These are phyloP conservation scores for Pycnonotus jocosus DNA, from an alignment of 2,113 vertebrate species.

Conservation along the genomic window DNA sequence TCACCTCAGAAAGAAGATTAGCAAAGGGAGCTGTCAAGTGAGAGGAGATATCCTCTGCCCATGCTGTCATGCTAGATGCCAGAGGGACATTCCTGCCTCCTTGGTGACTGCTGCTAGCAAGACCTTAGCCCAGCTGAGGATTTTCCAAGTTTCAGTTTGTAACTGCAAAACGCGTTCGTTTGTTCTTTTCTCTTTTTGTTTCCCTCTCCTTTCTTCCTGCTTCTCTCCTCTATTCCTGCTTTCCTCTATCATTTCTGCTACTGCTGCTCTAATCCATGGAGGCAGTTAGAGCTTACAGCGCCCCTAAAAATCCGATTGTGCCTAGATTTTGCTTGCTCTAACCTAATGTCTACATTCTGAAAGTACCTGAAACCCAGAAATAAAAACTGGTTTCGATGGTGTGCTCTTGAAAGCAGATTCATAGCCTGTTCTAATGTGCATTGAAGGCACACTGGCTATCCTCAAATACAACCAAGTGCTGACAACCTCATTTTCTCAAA, in stretches of 20 bases:
- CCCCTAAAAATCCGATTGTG: background rate
- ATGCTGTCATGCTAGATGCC: conserved; percentile 33
- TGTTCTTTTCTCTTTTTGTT: background rate
- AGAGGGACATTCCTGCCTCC: conserved; percentile 42
- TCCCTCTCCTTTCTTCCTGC: background rate
- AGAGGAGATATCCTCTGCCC: conserved; percentile 24
- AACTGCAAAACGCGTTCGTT: background rate
- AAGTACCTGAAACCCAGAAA: background rate
- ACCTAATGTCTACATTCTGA: background rate
- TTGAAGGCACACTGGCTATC: background rate
- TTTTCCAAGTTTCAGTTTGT: background rate
- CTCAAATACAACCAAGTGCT: conserved; percentile 28
- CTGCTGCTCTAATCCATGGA: background rate
- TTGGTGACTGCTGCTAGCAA: conserved; percentile 24
- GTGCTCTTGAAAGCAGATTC: background rate
- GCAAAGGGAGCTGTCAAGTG: conserved; percentile 50
- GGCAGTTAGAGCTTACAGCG: background rate
- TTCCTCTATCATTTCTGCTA: background rate
- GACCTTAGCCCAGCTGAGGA: background rate
- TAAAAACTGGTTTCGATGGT: background rate
- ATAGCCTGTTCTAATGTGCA: background rate
- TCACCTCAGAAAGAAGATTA: conserved; percentile 39
- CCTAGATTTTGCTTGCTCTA: background rate
- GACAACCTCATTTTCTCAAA: conserved; percentile 23
- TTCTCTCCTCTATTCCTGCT: background rate